These are phyloP conservation scores for Styela plicata DNA, from an alignment of 23 tunicate species.

Conservation along the genomic window DNA sequence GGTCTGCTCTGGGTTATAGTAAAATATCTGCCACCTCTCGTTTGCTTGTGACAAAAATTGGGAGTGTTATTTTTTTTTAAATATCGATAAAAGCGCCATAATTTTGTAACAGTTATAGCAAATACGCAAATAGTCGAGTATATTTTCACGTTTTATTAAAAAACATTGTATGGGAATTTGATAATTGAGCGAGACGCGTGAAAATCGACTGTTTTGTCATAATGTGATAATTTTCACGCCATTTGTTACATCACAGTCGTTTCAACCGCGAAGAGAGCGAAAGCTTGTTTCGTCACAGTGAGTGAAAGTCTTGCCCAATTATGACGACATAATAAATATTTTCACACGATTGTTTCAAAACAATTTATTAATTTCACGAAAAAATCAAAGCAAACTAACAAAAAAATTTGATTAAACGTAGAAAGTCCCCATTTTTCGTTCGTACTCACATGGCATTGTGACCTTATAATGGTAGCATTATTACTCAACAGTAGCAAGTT, in stretches of 20 bases:
- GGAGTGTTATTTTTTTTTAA: too few relatives aligned
- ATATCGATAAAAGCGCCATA: too few relatives aligned
- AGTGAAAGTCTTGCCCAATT: neutral
- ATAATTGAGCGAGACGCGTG: neutral
- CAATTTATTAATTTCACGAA: neutral
- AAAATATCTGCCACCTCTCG: too few relatives aligned
- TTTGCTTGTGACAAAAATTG: too few relatives aligned
- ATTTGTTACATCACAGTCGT: neutral
- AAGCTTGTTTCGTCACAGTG: neutral
- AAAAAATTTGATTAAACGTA: too few relatives aligned
- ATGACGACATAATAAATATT: neutral
- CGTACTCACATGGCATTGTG: neutral
- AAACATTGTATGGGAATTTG: neutral
- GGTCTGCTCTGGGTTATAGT: too few relatives aligned
- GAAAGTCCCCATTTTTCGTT: neutral
- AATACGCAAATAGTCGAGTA: too few relatives aligned
- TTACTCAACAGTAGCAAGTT: neutral
- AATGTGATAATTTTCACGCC: neutral
- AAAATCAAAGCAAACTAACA: neutral
- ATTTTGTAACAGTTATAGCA: too few relatives aligned
- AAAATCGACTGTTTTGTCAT: neutral
- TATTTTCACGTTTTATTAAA: neutral
- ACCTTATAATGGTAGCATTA: neutral
- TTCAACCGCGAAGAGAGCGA: neutral
- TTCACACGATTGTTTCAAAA: neutral